These are phyloP conservation scores for Coreius guichenoti DNA, from an alignment of 2,797 vertebrate species.

Conservation along the genomic window DNA sequence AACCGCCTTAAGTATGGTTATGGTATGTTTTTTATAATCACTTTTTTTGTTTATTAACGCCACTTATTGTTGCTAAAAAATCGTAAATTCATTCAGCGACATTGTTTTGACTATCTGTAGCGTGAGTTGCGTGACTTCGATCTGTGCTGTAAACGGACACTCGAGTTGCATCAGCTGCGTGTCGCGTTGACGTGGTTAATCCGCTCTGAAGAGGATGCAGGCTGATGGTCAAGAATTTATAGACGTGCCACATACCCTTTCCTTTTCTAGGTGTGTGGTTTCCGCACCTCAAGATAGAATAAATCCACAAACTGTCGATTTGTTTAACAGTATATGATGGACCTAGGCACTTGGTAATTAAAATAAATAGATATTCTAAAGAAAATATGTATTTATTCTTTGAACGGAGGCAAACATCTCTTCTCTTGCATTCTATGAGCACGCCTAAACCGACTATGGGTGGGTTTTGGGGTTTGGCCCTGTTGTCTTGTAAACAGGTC, in stretches of 20 bases:
- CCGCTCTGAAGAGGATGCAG: not conserved
- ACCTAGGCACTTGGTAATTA: not conserved
- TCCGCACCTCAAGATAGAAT: not conserved
- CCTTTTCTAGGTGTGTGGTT: not conserved
- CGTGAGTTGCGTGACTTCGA: not conserved
- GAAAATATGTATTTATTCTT: fast-evolving
- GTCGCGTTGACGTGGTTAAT: not conserved
- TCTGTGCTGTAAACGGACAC: not conserved
- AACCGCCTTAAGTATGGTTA: not conserved
- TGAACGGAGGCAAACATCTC: too few species aligned
- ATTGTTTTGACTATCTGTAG: not conserved
- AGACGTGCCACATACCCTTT: fast-evolving
- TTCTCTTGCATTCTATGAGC: not conserved
- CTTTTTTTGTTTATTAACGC: not conserved
- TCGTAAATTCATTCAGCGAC: not conserved
- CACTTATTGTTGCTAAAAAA: too few species aligned
- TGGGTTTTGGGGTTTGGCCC: not conserved
- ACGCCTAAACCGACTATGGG: not conserved
- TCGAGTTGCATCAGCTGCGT: constrained; percentile 29
- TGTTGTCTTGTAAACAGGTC: constrained; percentile 1
- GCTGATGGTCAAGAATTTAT: too few species aligned
- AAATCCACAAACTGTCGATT: not conserved
- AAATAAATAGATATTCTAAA: not conserved
- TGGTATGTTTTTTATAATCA: not conserved
- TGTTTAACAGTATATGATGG: too few species aligned